Evolutionary conservation across 2,888 invertebrate genomes (phyloP), one percentile per base, ranked within the genome.

Genomic region (Agrotis puta): DNA sequence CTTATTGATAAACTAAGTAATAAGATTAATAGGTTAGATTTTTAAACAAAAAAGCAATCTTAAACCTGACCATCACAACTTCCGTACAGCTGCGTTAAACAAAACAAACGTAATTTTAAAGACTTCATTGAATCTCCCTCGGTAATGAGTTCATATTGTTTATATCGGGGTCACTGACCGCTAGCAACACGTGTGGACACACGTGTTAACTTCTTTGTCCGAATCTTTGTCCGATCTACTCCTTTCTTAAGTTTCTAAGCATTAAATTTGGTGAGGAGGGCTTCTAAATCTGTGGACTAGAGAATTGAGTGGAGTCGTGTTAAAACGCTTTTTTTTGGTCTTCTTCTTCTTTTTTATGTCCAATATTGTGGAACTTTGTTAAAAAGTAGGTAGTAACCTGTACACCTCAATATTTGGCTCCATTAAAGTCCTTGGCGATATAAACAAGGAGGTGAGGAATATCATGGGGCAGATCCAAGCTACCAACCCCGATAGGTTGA

Each of bases 161-260:
- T 92, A 82, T 59, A 27, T 9, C 70, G 64, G 94, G 91, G 90
- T 81, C 93, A 84, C 79, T 92, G 93, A 93, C 93, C 94, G 82
- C 83, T 53, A 63, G 67, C 85, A 88, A 91, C 94, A 94, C 94
- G 94, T 94, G 94, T 92, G 89, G 88, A 88, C 91, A 85, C 94
- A 94, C 94, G 94, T 94, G 94, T 92, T 90, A 87, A 84, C 79
- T 75, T 88, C 88, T 92, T 93, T 93, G 92, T 93, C 88, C 87
- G 77, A 90, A 92, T 92, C 93, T 91, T 92, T 92, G 91, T 93
- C 90, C 88, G 80, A 90, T 86, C 83, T 45, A 84, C 79, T 89
- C 90, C 89, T 92, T 93, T 91, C 88, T 91, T 89, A 77, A 83
- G 86, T 89, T 91, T 92, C 90, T 91, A 91, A 90, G 88, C 86